phyloP scores from a whole-genome alignment of 2,888 invertebrate species.

The Miltochrista miniata region DNA sequence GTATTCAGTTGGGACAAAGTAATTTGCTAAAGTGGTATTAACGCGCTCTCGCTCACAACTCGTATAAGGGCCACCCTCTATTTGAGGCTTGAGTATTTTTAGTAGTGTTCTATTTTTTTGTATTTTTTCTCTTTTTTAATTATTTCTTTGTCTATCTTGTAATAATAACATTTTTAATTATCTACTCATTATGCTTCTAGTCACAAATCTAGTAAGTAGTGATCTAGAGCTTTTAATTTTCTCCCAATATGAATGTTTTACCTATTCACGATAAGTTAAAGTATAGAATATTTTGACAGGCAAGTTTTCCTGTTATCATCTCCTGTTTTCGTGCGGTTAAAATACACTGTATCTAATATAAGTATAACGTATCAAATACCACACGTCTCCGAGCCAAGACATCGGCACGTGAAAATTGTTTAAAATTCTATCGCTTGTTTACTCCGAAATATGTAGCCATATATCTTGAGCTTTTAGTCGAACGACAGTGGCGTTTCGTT shows the following conservation, averaged over 20 bases:
- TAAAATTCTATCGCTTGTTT: conserved; percentile 47
- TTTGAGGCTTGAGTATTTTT: conserved; percentile 26
- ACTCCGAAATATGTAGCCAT: conserved; percentile 49
- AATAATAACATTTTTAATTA: too few species aligned
- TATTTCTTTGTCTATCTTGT: conserved; percentile 10
- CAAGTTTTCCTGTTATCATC: too few species aligned
- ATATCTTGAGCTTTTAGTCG: conserved; percentile 49
- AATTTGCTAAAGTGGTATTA: conserved; percentile 69
- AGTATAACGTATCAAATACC: neutral
- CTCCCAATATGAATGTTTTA: too few species aligned
- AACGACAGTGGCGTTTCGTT: neutral
- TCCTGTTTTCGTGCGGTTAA: too few species aligned
- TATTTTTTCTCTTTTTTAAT: conserved; percentile 10
- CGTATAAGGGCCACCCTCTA: conserved; percentile 39
- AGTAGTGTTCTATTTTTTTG: conserved; percentile 17
- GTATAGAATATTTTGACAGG: too few species aligned
- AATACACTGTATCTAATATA: neutral
- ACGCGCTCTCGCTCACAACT: conserved; percentile 33
- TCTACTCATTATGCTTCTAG: too few species aligned
- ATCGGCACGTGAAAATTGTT: conserved; percentile 38
- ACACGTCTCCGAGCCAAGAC: neutral
- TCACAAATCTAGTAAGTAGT: too few species aligned
- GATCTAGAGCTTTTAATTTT: too few species aligned
- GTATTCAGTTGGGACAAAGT: conserved; percentile 57
- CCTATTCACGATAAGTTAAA: too few species aligned